phyloP scores from a whole-genome alignment of 2,113 vertebrate genomes.

The Coturnix japonica region DNA sequence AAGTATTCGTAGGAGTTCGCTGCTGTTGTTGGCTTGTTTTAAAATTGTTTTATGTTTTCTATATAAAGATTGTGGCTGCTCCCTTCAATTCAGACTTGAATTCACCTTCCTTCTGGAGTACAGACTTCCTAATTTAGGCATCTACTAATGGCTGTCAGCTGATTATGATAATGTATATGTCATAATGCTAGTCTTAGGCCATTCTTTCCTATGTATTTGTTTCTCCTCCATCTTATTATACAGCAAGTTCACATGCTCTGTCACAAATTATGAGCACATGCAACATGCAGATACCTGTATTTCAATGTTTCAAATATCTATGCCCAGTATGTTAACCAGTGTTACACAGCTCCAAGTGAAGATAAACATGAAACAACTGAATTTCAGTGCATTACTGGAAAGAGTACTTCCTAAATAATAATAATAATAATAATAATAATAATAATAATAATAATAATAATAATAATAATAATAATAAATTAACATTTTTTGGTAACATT shows the following conservation, averaged over 20 bases:
- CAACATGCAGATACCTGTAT: not conserved
- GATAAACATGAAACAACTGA: not conserved
- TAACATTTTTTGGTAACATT: not conserved
- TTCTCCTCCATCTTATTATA: not conserved
- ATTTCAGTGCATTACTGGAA: not conserved
- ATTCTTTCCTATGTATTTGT: not conserved
- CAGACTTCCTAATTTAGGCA: not conserved
- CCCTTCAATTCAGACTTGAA: not conserved
- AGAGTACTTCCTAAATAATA: not conserved
- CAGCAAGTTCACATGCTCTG: not conserved
- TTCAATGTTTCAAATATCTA: not conserved
- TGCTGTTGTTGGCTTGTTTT: not conserved
- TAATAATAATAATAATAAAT: not conserved
- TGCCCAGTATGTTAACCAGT: not conserved
- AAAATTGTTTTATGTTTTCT: no score
- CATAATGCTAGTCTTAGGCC: not conserved
- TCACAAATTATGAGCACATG: not conserved
- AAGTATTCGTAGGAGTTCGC: not conserved
- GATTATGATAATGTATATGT: not conserved
- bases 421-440: not conserved
- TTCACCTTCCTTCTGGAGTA: not conserved
- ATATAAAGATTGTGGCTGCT: not conserved
- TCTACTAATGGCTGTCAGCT: not conserved
- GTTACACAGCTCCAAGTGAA: not conserved
- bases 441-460: not conserved